phyloP scores from a whole-genome alignment of 1,140 invertebrate genomes.

The Atta cephalotes region DNA sequence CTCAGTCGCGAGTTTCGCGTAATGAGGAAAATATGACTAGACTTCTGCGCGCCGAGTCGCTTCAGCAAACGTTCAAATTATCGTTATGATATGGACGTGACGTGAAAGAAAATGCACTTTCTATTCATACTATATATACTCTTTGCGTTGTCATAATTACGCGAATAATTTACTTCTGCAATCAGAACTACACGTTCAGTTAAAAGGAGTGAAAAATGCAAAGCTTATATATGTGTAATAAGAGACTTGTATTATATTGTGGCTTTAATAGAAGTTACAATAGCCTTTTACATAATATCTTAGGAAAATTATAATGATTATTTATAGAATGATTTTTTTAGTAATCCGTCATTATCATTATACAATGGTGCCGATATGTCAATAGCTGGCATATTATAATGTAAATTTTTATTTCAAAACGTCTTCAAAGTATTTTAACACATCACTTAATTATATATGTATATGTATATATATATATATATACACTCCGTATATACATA shows the following conservation, averaged over 20 bases:
- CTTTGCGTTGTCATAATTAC: conserved; percentile 18
- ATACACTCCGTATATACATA: too few relatives aligned
- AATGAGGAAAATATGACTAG: conserved; percentile 62
- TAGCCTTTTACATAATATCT: too few relatives aligned
- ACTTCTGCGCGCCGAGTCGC: background rate
- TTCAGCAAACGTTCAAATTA: conserved; percentile 49
- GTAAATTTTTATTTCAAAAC: too few relatives aligned
- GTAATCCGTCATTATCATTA: too few relatives aligned
- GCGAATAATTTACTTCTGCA: conserved; percentile 21
- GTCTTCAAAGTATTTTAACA: too few relatives aligned
- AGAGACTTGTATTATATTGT: background rate
- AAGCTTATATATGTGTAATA: background rate
- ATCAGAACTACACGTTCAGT: background rate
- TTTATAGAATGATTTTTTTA: too few relatives aligned
- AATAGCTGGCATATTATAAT: too few relatives aligned
- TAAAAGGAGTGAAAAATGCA: background rate
- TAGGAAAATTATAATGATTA: too few relatives aligned
- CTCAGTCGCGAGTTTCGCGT: conserved; percentile 32
- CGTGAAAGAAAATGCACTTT: conserved; percentile 25
- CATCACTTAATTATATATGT: too few relatives aligned
- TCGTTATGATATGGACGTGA: conserved; percentile 28
- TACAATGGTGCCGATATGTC: too few relatives aligned
- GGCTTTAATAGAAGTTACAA: too few relatives aligned
- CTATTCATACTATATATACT: conserved; percentile 3
- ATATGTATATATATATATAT: too few relatives aligned